Evolutionary conservation across 2,113 vertebrate species (phyloP), one percentile per base, ranked within the genome.

Genomic region (Percina caprodes): DNA sequence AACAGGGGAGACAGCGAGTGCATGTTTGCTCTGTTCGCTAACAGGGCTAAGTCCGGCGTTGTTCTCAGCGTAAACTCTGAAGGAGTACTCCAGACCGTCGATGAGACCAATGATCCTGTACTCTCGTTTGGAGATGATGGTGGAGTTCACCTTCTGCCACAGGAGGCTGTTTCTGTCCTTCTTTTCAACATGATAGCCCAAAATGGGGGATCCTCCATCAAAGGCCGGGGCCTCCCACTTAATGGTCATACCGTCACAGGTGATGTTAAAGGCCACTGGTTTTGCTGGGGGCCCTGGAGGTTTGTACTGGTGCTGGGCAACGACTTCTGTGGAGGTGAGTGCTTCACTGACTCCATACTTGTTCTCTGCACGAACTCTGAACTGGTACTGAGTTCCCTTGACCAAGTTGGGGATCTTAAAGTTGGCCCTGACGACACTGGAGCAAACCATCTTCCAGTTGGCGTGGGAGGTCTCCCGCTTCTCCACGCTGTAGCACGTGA

Each of bases 81-180:
- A 99, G 55, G 99, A 99, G 89, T 99, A 99, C 93, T 99, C 98
- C 84, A 99, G 94, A 59, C 98, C 98, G 81, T 99, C 98, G 59
- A 98, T 90, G 18, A 99, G 94, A 58, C 98, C 96, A 2, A 95
- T 97, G 54, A 96, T 97, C 93, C 98, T 97, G 60, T 98, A 98
- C 92, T 99, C 98, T 95, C 94, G 97, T 87, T 92, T 96, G 90
- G 97, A 97, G 89, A 99, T 96, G 79, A 96, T 90, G 79, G 92
- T 95, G 72, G 94, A 95, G 86, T 99, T 99, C 78, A 98, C 96
- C 88, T 96, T 98, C 91, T 97, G 97, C 98, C 98, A 99, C 80
- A 99, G 89, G 42, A 99, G 97, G 92, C 98, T 99, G 88, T 99
- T 99, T 91, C 98, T 97, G 95, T 99, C 98, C 92, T 99, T 99